phyloP scores from a whole-genome alignment of 2,888 invertebrate genomes.

The Plagodis dolabraria region DNA sequence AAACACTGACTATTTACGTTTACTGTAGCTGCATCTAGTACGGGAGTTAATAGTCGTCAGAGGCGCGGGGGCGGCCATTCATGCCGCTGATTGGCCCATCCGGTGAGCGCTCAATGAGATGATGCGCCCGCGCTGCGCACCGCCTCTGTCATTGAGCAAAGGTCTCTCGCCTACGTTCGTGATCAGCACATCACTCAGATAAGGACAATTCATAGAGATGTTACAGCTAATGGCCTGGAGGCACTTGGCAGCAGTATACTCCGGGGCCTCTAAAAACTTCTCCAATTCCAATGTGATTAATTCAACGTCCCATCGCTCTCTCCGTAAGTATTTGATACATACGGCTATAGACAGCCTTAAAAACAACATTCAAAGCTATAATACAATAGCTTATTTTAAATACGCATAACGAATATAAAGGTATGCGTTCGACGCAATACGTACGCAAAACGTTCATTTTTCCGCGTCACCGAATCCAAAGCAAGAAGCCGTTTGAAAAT shows the following conservation, averaged over 20 bases:
- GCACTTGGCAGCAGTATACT: conserved; percentile 1
- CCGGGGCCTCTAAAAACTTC: background rate
- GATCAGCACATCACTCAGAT: conserved; percentile 50
- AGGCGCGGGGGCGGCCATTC: conserved; percentile 83
- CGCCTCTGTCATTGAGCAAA: conserved; percentile 81
- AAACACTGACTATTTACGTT: conserved; percentile 14
- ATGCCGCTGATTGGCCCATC: conserved; percentile 84
- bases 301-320: background rate
- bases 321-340: conserved; percentile 5
- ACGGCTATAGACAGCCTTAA: background rate
- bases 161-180: conserved; percentile 81
- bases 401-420: conserved; percentile 38
- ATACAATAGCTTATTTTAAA: conserved; percentile 6
- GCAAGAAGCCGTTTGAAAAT: conserved; percentile 65
- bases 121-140: conserved; percentile 72
- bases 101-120: conserved; percentile 84
- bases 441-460: conserved; percentile 64
- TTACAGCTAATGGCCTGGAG: conserved; percentile 14
- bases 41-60: conserved; percentile 74
- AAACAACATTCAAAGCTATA: background rate
- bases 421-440: conserved; percentile 25
- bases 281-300: background rate
- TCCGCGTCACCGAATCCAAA: conserved; percentile 61
- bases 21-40: conserved; percentile 60
- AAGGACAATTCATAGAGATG: conserved; percentile 22